Evolutionary conservation across 2,113 vertebrate species (phyloP), one percentile per base, ranked within the genome.

Genomic region (Eira barbara): DNA sequence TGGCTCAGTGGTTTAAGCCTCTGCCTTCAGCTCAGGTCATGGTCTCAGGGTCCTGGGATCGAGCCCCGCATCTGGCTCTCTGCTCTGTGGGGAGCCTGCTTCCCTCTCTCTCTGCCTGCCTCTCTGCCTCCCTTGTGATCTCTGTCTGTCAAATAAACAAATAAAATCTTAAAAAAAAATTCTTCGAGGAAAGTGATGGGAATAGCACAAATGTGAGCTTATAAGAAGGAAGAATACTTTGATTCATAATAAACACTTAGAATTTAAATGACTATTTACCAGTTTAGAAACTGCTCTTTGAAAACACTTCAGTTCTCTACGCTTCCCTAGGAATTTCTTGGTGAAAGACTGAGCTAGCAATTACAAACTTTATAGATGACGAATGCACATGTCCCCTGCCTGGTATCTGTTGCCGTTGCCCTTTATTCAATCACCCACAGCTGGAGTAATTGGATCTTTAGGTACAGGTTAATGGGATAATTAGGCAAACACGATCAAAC

Each of bases 391-490:
- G 79, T 98, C 93, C 94, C 97, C 96, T 97, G 96, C 94, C 86
- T 97, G 96, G 96, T 98, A 97, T 97, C 97, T 98, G 97, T 71
- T 83, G 94, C 97, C 61, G 78, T 97, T 97, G 97, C 97, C 97
- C 98, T 98, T 98, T 98, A 98, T 87, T 98, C 98, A 98, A 97
- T 97, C 98, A 98, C 97, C 95, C 96, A 98, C 97, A 98, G 98
- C 96, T 98, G 97, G 95, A 98, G 76, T 98, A 99, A 98, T 98
- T 79, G 47, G 96, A 98, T 98, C 98, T 98, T 98, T 98, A 98
- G 98, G 98, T 98, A 98, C 97, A 98, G 98, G 98, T 99, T 99
- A 99, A 99, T 98, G 98, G 98, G 98, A 97, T 98, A 99, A 99
- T 99, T 98, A 99, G 98, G 95, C 98, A 99, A 98, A 98, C 47